These are phyloP conservation scores for Peromyscus eremicus DNA, from an alignment of 2,797 vertebrate species.

Conservation along the genomic window DNA sequence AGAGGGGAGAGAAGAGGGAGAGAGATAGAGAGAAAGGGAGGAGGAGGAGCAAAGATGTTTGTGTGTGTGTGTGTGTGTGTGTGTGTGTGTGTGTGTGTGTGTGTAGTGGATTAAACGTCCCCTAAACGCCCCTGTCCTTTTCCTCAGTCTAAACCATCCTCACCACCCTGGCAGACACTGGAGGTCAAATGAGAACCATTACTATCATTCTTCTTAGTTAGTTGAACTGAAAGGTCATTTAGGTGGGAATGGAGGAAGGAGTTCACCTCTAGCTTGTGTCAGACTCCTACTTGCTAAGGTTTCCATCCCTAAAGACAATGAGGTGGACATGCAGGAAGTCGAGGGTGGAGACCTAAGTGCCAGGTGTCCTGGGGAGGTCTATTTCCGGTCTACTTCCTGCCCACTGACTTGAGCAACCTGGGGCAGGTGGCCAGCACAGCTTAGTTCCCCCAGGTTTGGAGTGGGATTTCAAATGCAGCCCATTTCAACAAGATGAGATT, in stretches of 20 bases:
- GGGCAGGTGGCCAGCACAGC: neutral
- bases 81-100: no score
- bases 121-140: neutral
- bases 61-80: no score
- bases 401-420: neutral
- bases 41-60: neutral
- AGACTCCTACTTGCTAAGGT: neutral
- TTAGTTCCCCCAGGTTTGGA: neutral
- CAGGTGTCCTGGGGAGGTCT: neutral
- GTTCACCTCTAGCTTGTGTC: neutral
- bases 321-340: neutral
- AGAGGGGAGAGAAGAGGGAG: neutral
- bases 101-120: neutral
- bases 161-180: neutral
- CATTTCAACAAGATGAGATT: neutral
- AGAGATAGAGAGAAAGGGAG: no score
- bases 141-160: conserved; percentile 30
- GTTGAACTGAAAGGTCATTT: neutral
- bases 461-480: neutral
- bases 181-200: conserved; percentile 48
- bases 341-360: neutral
- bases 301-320: neutral
- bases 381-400: neutral
- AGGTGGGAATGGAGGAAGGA: neutral
- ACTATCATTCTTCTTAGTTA: conserved; percentile 57